A percentile compares a stretch with the other conserved stretches of the same genome.
Conservation (phyloP, 2,888 invertebrate species). For the Dioctria linearis region DNA sequence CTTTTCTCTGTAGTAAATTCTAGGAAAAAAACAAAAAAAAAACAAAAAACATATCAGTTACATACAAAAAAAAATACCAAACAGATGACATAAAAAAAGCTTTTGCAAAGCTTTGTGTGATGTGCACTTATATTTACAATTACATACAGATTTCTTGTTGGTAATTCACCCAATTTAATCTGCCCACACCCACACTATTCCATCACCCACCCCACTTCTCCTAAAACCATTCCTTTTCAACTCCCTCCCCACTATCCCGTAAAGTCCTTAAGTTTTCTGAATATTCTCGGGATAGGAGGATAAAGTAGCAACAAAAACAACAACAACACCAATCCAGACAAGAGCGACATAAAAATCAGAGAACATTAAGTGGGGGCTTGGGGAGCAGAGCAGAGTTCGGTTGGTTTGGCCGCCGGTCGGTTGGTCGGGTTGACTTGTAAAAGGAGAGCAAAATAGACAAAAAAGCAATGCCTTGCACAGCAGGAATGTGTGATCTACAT, state of each 20-base stretch:
- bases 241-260: neutral
- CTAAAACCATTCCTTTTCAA: neutral
- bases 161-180: conserved; percentile 32
- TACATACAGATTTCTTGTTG: conserved; percentile 13
- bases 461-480: conserved; percentile 16
- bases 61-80: neutral
- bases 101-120: conserved; percentile 17
- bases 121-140: conserved; percentile 35
- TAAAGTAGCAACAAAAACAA: neutral
- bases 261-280: neutral
- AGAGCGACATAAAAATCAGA: conserved; percentile 45
- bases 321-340: conserved; percentile 19
- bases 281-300: conserved; percentile 8
- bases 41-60: conserved; percentile 27
- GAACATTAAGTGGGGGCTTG: neutral
- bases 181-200: neutral
- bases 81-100: conserved; percentile 25
- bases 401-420: neutral
- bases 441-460: conserved; percentile 36
- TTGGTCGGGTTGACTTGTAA: conserved; percentile 37
- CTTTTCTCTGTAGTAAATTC: conserved; percentile 1
- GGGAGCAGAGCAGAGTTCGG: neutral
- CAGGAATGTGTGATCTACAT: neutral
- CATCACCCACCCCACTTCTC: neutral
- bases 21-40: neutral